phyloP scores from a whole-genome alignment of 1,140 invertebrate species.

The Oppia nitens region DNA sequence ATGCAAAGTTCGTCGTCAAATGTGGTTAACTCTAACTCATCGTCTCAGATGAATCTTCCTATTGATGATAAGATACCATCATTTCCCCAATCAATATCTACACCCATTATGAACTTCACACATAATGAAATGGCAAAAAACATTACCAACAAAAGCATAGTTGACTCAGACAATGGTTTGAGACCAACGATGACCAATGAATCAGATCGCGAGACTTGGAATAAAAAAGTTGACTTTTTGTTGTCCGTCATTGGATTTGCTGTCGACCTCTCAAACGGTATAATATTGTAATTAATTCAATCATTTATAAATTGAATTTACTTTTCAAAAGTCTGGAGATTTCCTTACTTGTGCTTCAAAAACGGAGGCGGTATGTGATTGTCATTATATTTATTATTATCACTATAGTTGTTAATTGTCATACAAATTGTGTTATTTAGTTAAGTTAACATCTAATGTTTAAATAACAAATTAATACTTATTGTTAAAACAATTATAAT shows the following conservation, averaged over 20 bases:
- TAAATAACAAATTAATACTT: no score
- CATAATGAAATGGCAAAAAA: neutral
- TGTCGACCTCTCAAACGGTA: slow-evolving; percentile 28
- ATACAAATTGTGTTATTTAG: no score
- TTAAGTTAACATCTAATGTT: no score
- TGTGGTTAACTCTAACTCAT: neutral
- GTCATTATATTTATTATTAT: neutral
- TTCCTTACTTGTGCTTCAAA: slow-evolving; percentile 38
- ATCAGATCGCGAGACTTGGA: slow-evolving; percentile 24
- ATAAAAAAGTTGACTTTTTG: slow-evolving; percentile 32
- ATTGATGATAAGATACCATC: neutral
- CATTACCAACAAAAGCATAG: neutral
- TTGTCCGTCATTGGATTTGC: slow-evolving; percentile 34
- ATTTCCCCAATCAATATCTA: neutral
- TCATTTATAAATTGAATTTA: neutral
- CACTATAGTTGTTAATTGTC: no score
- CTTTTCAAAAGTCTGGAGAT: slow-evolving; percentile 35
- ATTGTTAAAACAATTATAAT: no score
- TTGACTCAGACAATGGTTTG: neutral
- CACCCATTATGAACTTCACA: neutral
- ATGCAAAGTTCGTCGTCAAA: neutral
- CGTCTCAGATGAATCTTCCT: neutral
- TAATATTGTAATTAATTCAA: neutral
- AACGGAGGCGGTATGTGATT: slow-evolving; percentile 36
- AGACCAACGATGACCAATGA: slow-evolving; percentile 7